Base-by-base conservation (phyloP, 2,797 vertebrate species). In the Clarias fuscus region DNA sequence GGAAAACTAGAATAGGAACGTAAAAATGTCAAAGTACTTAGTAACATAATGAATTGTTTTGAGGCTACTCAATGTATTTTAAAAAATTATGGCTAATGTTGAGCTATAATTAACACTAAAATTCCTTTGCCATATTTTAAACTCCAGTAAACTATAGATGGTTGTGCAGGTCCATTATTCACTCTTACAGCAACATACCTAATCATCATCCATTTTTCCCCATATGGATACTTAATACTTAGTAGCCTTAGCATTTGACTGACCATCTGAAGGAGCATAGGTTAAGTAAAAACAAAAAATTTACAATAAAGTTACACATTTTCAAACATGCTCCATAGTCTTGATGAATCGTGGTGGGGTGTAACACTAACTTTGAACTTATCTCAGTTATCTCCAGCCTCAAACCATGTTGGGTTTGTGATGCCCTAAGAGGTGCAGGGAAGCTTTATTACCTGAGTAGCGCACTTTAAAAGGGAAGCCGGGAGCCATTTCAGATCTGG, bases 401-500 rank as follows among this genome's bases (percentile, higher is more conserved):
- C n/a, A 53, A 82, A 56, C 27, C 43, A 5, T 53, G 64, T 33
- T 53, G 78, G 61, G 6, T 43, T 0, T 30, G 43, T 82, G 80
- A 82, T 82, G n/a, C 10, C 43, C 43, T 82, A 30, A 78, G 30
- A 61, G n/a, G 79, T 68, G n/a, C 59, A 43, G 13, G 62, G 37
- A 80, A 43, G 33, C 24, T 20, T 82, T 82, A 14, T 67, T 48
- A 68, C 64, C 80, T 33, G 43, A 30, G 18, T 20, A 56, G 64
- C 14, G 80, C 62, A 65, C 58, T 64, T 14, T 22, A 24, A 80
- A n/a, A 24, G 20, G 43, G 79, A 73, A 65, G n/a, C 37, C 10
- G 40, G 78, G 78, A 82, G 79, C 79, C 79, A 82, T 82, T 82
- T 40, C 33, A 64, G 11, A 78, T 67, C 58, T 70, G 58, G 56